Evolutionary conservation across 1,140 invertebrate species (phyloP), one percentile per base, ranked within the genome.

Genomic region (Dreissena rostriformis): DNA sequence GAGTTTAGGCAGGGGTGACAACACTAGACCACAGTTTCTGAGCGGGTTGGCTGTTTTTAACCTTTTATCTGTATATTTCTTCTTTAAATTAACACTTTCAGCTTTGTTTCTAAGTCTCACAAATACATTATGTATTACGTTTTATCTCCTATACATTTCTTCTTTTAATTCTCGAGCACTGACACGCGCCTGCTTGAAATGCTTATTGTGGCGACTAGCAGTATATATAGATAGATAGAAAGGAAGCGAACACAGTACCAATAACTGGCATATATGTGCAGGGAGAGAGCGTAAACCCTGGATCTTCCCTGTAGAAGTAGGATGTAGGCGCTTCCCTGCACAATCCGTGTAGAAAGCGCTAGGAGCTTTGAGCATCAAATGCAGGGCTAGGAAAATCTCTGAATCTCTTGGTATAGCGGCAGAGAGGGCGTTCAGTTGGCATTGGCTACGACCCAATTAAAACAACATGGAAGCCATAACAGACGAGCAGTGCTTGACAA

Each of bases 301-400:
- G n/a, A n/a, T 68, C 0, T 68, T 68, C 66, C 66, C 66, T 28
- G 66, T 68, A 22, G 17, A 49, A 73, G 70, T 51, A n/a, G 29
- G 70, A n/a, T 39, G 5, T 73, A 73, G 70, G 39, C 1, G 70
- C 5, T 73, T 73, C 14, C 70, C 66, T 15, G 70, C 70, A 17
- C 17, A 29, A n/a, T 72, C 70, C 15, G 39, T 72, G 29, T 51
- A 1, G 28, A 49, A 39, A 26, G 1, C n/a, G 28, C 39, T 72
- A 19, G 8, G 67, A 26, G 67, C 67, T 26, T 29, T 70, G 4
- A 24, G 67, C 22, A 8, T 70, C 19, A 70, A 70, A 29, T 15
- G 28, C 22, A 70, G 12, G 22, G n/a, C n/a, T n/a, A n/a, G n/a
- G n/a, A 22, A 70, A 29, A 70, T 6, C 8, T 22, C 29, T 26